A percentile compares a stretch with the other conserved stretches of the same genome.
Conservation (phyloP, 1,140 invertebrate genomes). For the Brachionus angularis region DNA sequence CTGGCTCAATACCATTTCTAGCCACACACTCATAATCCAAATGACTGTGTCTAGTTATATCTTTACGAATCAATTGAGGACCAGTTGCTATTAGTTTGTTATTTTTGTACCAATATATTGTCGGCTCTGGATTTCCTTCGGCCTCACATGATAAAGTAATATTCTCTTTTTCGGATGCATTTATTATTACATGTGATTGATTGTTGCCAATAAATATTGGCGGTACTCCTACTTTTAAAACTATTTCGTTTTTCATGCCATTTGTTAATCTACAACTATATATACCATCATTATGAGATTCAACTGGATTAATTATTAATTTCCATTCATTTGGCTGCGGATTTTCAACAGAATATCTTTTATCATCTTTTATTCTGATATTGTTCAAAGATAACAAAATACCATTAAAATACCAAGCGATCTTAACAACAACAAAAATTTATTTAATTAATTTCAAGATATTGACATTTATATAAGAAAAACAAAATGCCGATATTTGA, state of each 20-base stretch:
- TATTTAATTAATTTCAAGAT: no score
- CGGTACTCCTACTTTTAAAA: conserved; percentile 36
- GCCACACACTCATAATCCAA: conserved; percentile 34
- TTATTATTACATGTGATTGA: conserved; percentile 30
- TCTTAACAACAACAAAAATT: no score
- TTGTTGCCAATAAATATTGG: conserved; percentile 27
- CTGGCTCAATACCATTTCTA: conserved; percentile 39
- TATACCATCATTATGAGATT: conserved; percentile 11
- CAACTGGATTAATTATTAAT: conserved; percentile 24
- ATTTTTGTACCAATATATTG: conserved; percentile 40
- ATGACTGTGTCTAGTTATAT: background rate
- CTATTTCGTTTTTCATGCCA: conserved; percentile 21
- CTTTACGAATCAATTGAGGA: conserved; percentile 1
- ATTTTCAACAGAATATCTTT: conserved; percentile 22
- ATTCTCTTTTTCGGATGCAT: conserved; percentile 24
- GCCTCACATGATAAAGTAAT: conserved; percentile 34
- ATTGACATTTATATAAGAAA: background rate
- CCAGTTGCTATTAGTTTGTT: conserved; percentile 39
- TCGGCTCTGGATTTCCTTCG: conserved; percentile 12
- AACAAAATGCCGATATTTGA: background rate
- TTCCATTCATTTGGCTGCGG: conserved; percentile 21
- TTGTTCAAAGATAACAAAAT: conserved; percentile 17
- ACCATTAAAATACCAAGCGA: conserved; percentile 42
- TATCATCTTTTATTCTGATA: conserved; percentile 34
- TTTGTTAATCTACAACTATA: conserved; percentile 36